Base-by-base conservation (phyloP, 2,888 invertebrate genomes). In the Leucoptera coffeella region DNA sequence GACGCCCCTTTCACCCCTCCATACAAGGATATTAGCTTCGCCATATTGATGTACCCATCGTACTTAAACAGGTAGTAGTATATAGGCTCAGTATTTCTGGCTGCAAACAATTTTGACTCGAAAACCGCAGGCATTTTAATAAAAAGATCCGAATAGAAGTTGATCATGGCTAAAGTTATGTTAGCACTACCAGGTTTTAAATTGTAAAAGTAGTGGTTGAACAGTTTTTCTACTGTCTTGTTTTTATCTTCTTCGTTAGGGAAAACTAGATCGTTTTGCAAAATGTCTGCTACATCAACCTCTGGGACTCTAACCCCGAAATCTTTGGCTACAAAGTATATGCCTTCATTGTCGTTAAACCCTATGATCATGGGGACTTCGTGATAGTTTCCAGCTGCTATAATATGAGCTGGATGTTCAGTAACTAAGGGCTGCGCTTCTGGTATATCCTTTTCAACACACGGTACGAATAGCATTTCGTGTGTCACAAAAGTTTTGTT, bases 311-410 rank as follows among this genome's bases (percentile, higher is more conserved):
- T 55, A 1, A 35, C 53, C 0, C 67, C 65, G 30, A 53, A 61
- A 34, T 64, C 56, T 34, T 50, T 45, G 38, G 50, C 41, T 2
- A 54, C 58, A 27, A 65, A 67, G 32, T 51, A 61, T 22, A 64
- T 53, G 1, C 67, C 69, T 43, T 69, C 69, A 12, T 50, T 54
- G 32, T 64, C 55, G 10, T 61, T 69, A 27, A 49, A 54, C 0
- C 69, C 67, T 11, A 67, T 56, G 15, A 69, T 62, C 56, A 67
- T 59, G 0, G 69, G 69, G 4, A 69, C 43, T 41, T 62, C 62
- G 1, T 51, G 55, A 27, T 62, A 69, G 30, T 65, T 58, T 1
- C 60, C 57, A 1, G 59, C 45, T 22, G 34, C 38, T 10, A 69
- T 55, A 4, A 60, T 40, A 6, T 54, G 45, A 2, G 46, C 38